phyloP scores from a whole-genome alignment of 2,888 invertebrate genomes.

The Exocentrus adspersus region DNA sequence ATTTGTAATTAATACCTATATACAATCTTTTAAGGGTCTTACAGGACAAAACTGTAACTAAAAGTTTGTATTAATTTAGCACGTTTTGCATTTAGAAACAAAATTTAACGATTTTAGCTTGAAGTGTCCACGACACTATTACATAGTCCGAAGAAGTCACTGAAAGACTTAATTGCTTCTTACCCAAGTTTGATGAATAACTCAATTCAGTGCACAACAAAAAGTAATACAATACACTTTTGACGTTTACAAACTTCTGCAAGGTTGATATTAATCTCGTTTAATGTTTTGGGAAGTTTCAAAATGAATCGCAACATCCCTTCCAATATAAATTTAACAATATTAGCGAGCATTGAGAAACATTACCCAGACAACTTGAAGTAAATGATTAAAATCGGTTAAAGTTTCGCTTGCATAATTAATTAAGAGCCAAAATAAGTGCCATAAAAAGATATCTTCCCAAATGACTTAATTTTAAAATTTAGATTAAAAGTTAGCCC shows the following conservation, averaged over 20 bases:
- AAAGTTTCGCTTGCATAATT: slow-evolving; percentile 34
- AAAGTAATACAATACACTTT: background rate
- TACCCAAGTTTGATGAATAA: no score
- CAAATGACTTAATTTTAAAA: slow-evolving; percentile 30
- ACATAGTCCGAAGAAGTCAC: no score
- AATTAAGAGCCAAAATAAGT: slow-evolving; percentile 32
- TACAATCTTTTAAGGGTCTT: no score
- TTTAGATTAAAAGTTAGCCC: slow-evolving; percentile 27
- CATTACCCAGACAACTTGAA: slow-evolving; percentile 22
- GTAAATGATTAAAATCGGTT: slow-evolving; percentile 30
- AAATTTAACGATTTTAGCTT: no score
- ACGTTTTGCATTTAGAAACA: no score
- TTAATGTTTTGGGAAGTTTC: slow-evolving; percentile 7
- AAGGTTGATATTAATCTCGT: slow-evolving; percentile 5
- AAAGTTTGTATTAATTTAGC: no score
- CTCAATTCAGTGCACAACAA: no score
- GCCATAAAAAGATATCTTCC: slow-evolving; percentile 24
- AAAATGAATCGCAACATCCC: slow-evolving; percentile 4
- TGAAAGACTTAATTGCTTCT: no score
- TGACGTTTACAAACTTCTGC: background rate
- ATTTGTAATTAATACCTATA: no score
- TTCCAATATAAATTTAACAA: slow-evolving; percentile 18
- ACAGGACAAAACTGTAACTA: no score
- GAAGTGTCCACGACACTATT: no score
- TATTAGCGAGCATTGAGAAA: slow-evolving; percentile 22